Evolutionary conservation across 2,797 vertebrate genomes (phyloP), one percentile per base, ranked within the genome.

Genomic region (Catostomus latipinnis): DNA sequence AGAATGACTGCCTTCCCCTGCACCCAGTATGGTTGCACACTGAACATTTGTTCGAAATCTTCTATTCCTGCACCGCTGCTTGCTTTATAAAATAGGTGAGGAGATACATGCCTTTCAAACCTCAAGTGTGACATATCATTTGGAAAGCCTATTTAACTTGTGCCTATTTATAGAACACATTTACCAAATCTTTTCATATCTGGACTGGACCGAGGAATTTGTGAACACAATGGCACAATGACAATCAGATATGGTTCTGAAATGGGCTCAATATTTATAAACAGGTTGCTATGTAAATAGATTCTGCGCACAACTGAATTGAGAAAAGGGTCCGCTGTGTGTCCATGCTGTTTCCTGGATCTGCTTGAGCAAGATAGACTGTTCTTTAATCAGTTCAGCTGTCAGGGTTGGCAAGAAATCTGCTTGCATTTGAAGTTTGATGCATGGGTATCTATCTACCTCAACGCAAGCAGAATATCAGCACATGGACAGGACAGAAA

Each of bases 241-340:
- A 83, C 81, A 81, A 13, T 48, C 53, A 84, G 74, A 81, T 82
- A 71, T 71, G 63, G 48, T 70, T 71, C 48, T 57, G 14, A 71
- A 56, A 71, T 54, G 45, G 13, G 61, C 71, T 79, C 22, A 74
- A 57, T 80, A 78, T 83, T 79, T 80, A 81, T 85, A n/a, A 82
- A 77, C 69, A 58, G 56, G 86, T 81, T 80, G 72, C 82, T 83
- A 82, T 76, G 76, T 74, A 84, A 84, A 84, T 66, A 79, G 61
- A 85, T 69, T 79, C 71, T 16, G 50, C 81, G 78, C 80, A 79
- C 60, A 18, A 75, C 18, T 78, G 50, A 71, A 79, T 52, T 61
- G 63, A 63, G 74, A 43, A 57, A 74, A 56, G 34, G 49, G 7
- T 71, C 57, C n/a, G 18, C 43, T 71, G 82, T 85, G 81, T 84